Evolutionary conservation across 1,140 invertebrate species (phyloP).

Genomic region (Proales similis): DNA sequence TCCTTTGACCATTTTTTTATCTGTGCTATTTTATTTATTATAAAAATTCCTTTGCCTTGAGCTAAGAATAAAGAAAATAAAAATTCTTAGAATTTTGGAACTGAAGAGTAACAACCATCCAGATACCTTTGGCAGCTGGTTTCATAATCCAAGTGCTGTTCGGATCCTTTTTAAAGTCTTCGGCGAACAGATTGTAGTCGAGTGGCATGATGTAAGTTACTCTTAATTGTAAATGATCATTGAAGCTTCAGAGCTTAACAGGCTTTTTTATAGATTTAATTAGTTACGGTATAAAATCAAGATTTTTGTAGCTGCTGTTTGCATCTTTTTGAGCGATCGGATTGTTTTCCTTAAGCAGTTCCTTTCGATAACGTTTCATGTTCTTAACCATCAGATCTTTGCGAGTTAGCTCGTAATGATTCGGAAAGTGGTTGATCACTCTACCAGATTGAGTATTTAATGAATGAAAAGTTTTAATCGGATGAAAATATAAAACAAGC

Average conservation of each 20-base stretch:
- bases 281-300: slow-evolving; percentile 65
- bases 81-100: not conserved
- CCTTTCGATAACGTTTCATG: slow-evolving; percentile 82
- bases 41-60: slow-evolving; percentile 58
- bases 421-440: slow-evolving; percentile 75
- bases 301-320: slow-evolving; percentile 55
- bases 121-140: slow-evolving; percentile 75
- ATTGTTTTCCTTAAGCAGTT: slow-evolving; percentile 79
- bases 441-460: slow-evolving; percentile 40
- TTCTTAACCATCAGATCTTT: slow-evolving; percentile 92
- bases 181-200: slow-evolving; percentile 89
- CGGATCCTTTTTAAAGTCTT: slow-evolving; percentile 81
- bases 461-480: not conserved
- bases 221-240: slow-evolving; percentile 82
- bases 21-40: slow-evolving; percentile 59
- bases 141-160: slow-evolving; percentile 95
- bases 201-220: slow-evolving; percentile 84
- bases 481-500: too few species aligned
- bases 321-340: slow-evolving; percentile 71
- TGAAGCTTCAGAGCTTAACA: slow-evolving; percentile 27
- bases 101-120: slow-evolving; percentile 42
- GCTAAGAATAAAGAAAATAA: slow-evolving; percentile 56
- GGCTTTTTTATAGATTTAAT: not conserved
- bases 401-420: slow-evolving; percentile 70
- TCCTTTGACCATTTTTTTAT: slow-evolving; percentile 58